Percentiles rank a stretch among this genome's conserved stretches.
phyloP scores from a whole-genome alignment of 2,888 invertebrate genomes.

The Calliscelio sp. region DNA sequence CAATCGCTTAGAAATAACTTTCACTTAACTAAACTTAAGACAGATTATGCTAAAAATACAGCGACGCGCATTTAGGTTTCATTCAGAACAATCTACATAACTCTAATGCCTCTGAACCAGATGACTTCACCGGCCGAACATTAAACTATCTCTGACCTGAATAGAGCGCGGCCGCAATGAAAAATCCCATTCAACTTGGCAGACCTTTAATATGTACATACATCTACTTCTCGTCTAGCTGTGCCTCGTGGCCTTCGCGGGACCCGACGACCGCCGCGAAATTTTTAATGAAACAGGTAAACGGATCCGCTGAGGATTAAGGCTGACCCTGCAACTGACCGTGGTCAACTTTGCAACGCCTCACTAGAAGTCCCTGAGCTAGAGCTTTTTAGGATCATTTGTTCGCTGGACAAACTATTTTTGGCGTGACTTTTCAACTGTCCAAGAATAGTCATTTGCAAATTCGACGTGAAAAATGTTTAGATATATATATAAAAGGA shows the following conservation, averaged over 20 bases:
- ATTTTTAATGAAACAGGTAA: slow-evolving; percentile 31
- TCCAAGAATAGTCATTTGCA: too few relatives aligned
- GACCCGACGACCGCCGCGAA: slow-evolving; percentile 21
- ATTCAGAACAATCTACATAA: slow-evolving; percentile 53
- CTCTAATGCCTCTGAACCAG: slow-evolving; percentile 38
- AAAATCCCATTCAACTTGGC: slow-evolving; percentile 31
- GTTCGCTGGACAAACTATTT: neutral
- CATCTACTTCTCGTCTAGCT: too few relatives aligned
- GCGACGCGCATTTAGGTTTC: slow-evolving; percentile 42
- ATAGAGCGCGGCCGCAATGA: slow-evolving; percentile 35
- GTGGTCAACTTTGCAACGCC: slow-evolving; percentile 26
- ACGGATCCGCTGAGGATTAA: slow-evolving; percentile 25
- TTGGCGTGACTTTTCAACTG: too few relatives aligned
- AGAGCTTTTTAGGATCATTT: neutral
- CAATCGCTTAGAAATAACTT: slow-evolving; percentile 30
- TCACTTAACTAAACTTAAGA: slow-evolving; percentile 33
- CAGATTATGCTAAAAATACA: slow-evolving; percentile 30
- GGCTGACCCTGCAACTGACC: slow-evolving; percentile 42
- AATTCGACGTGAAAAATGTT: too few relatives aligned
- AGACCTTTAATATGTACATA: slow-evolving; percentile 2
- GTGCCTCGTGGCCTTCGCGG: slow-evolving; percentile 13
- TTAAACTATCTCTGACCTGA: slow-evolving; percentile 49
- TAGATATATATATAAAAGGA: too few relatives aligned
- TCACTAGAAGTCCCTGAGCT: slow-evolving; percentile 4
- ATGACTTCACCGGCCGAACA: slow-evolving; percentile 46